Evolutionary conservation across 1,140 invertebrate species (phyloP).

Genomic region (Zeugodacus cucurbitae): DNA sequence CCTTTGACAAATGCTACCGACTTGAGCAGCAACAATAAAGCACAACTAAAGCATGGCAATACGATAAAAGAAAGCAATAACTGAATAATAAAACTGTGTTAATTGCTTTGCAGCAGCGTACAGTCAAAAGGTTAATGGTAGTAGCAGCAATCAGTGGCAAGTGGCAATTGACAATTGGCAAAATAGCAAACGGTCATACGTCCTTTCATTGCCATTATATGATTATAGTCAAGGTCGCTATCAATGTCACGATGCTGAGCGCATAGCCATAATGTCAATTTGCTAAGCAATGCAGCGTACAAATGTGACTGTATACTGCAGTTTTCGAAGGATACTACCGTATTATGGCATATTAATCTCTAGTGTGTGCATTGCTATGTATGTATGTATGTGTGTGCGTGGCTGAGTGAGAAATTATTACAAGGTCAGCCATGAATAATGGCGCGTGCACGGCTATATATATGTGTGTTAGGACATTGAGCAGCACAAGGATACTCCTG

Average conservation of each 20-base stretch:
- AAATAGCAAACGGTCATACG: neutral
- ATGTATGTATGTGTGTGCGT: neutral
- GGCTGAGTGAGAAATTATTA: neutral
- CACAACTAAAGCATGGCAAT: neutral
- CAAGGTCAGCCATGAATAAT: neutral
- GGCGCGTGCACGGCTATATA: neutral
- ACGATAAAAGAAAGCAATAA: neutral
- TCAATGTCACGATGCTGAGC: neutral
- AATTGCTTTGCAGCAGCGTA: neutral
- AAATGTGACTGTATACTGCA: neutral
- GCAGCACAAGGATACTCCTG: neutral
- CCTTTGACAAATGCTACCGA: constrained; percentile 9
- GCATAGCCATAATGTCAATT: neutral
- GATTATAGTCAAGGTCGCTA: neutral
- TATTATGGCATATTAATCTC: neutral
- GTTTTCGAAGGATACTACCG: neutral
- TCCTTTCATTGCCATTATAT: neutral
- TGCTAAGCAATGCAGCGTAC: neutral
- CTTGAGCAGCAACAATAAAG: neutral
- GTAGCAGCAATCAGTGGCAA: constrained; percentile 27
- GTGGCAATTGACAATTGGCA: neutral
- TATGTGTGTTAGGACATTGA: neutral
- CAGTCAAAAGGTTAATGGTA: constrained; percentile 6
- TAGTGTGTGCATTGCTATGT: neutral
- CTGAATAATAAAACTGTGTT: constrained; percentile 29